Conservation (phyloP, 2,888 invertebrate species). For the Isoperla grammatica region DNA sequence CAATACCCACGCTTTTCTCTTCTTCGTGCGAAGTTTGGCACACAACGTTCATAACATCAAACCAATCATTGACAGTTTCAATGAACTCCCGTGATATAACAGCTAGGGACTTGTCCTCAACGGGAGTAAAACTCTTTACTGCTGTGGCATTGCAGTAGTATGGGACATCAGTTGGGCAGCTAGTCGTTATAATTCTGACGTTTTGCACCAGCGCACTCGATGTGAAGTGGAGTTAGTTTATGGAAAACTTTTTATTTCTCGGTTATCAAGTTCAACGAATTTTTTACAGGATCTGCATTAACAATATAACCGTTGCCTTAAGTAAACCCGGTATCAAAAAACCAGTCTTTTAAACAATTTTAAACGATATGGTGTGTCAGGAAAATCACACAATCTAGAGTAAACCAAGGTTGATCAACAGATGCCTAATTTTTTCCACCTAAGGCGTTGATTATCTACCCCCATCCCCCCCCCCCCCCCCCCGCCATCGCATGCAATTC, state of each 20-base stretch:
- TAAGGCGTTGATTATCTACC: too few species aligned
- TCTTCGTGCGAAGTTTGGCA: conserved; percentile 5
- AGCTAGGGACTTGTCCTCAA: conserved; percentile 11
- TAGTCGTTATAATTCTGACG: too few species aligned
- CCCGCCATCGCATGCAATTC: too few species aligned
- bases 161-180: too few species aligned
- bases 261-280: background rate
- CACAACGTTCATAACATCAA: conserved; percentile 34
- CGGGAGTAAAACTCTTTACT: conserved; percentile 31
- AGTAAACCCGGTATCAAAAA: conserved; percentile 22
- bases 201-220: too few species aligned
- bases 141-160: too few species aligned
- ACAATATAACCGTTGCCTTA: too few species aligned
- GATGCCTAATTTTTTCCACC: too few species aligned
- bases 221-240: conserved; percentile 25
- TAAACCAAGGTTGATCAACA: too few species aligned
- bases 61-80: conserved; percentile 35
- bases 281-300: background rate
- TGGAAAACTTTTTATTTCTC: conserved; percentile 25
- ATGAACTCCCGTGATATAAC: conserved; percentile 32
- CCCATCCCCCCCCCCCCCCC: too few species aligned
- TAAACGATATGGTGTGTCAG: conserved; percentile 24
- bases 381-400: too few species aligned
- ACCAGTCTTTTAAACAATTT: conserved; percentile 22
- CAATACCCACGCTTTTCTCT: conserved; percentile 31